Base-by-base conservation (phyloP, 2,113 vertebrate species). In the Trichomycterus rosablanca region DNA sequence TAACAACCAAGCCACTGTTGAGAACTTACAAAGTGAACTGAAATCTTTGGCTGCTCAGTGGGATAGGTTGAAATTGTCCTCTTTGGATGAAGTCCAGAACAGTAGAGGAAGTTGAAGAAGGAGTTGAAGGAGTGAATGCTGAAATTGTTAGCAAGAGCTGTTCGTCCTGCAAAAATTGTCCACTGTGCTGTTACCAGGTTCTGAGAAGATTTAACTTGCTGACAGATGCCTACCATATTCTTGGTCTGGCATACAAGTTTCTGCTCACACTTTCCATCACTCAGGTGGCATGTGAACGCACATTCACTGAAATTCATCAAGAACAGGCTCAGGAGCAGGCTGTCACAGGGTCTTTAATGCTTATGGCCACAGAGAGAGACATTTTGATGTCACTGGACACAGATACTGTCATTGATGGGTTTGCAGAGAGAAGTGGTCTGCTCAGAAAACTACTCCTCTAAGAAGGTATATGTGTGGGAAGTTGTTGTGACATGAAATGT, bases 141-240 rank as follows among this genome's bases (percentile, higher is more conserved):
- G 9, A 66, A 3, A 34, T 61, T 7, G 18, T 18, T 5, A 43
- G 37, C 28, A 68, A 52, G 43, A 61, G 23, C 50, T 46, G 58
- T 54, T 37, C 8, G 5, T 58, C 67, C 23, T 63, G 59, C 26
- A 69, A 71, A 40, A 35, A 66, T 6, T 71, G 54, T 20, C 22
- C 46, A 61, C n/a, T 45, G 15, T 34, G 44, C 16, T 64, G 34
- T 37, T 68, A 12, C 16, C 15, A 55, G 15, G 55, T 62, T 37
- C 58, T 68, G 7, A 15, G 28, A 23, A 73, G 73, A 67, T 74
- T 63, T 7, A 71, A 66, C 67, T 66, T 8, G 61, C 73, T 55
- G 59, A 74, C 5, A 68, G 63, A 61, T 44, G 68, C 57, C 6
- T 56, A 71, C 26, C 54, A 53, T 4, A 19, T 66, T 5, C 15